phyloP scores from a whole-genome alignment of 2,797 vertebrate genomes.

The Enteromius unitaeniatus region DNA sequence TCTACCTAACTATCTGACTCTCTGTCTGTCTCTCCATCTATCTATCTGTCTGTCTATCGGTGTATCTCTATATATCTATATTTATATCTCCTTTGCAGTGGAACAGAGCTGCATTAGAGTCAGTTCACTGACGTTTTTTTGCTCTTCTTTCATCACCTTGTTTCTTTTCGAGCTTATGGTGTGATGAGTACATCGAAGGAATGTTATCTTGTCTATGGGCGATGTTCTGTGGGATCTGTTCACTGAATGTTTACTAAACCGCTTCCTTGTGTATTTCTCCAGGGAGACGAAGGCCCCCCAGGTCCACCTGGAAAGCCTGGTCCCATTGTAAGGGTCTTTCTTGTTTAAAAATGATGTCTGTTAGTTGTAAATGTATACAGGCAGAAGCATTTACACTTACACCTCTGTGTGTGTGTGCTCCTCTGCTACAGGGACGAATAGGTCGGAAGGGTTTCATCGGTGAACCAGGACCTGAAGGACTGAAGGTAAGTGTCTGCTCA shows the following conservation, averaged over 20 bases:
- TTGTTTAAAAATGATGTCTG: background rate
- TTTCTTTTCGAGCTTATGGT: background rate
- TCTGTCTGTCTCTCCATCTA: rapidly evolving
- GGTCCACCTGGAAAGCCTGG: constrained; percentile 86
- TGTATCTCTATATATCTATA: too few species aligned
- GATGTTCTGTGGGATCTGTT: background rate
- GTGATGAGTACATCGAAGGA: background rate
- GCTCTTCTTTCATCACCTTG: background rate
- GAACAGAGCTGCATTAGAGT: background rate
- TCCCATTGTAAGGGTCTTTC: constrained; percentile 81
- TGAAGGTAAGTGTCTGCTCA: constrained; percentile 76
- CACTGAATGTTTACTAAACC: constrained; percentile 36
- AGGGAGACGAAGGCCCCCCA: constrained; percentile 92
- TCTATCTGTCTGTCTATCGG: background rate
- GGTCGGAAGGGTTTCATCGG: constrained; percentile 89
- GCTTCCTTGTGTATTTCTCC: constrained; percentile 61
- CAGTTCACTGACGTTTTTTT: background rate
- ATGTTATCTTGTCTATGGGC: constrained; percentile 7
- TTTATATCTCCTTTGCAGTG: background rate
- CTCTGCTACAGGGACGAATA: constrained; percentile 82
- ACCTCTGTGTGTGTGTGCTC: constrained; percentile 37
- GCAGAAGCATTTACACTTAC: background rate
- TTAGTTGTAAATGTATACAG: background rate
- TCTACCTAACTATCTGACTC: rapidly evolving
- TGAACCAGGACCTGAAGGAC: constrained; percentile 87